Percentiles rank a stretch among this genome's conserved stretches.
Evolutionary conservation across 2,888 invertebrate species (phyloP).

Genomic region (Cheilosia variabilis): DNA sequence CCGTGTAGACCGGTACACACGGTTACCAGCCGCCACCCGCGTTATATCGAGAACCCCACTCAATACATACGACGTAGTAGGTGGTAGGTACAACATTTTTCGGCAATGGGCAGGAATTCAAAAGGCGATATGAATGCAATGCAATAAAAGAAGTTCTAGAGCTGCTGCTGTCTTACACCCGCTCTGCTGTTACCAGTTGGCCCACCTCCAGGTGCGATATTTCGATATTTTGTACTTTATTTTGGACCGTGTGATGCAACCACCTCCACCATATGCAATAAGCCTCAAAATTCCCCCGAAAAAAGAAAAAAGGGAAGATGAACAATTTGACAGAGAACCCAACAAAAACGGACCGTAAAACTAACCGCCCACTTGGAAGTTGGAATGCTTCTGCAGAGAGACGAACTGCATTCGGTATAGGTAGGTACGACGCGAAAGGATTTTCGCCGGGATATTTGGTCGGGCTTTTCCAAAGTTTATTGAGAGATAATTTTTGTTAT

Average conservation of each 20-base stretch:
- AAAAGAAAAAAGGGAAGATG: constrained; percentile 16
- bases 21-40: constrained; percentile 45
- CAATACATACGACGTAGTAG: constrained; percentile 12
- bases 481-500: constrained; percentile 71
- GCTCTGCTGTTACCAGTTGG: constrained; percentile 35
- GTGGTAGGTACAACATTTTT: constrained; percentile 35
- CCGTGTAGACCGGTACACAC: constrained; percentile 68
- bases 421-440: constrained; percentile 46
- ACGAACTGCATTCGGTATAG: constrained; percentile 15
- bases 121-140: constrained; percentile 71
- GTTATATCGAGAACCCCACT: constrained; percentile 60
- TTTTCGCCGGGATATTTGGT: constrained; percentile 38
- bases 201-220: constrained; percentile 73
- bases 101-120: constrained; percentile 74
- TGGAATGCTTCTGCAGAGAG: constrained; percentile 37
- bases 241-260: constrained; percentile 36
- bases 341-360: constrained; percentile 11
- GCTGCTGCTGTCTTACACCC: constrained; percentile 3
- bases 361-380: constrained; percentile 9
- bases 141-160: constrained; percentile 61
- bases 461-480: constrained; percentile 64
- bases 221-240: constrained; percentile 68
- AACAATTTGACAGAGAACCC: constrained; percentile 49
- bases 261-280: constrained; percentile 39
- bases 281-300: constrained; percentile 61